Conservation (phyloP, 2,113 vertebrate genomes). For the Amblyopsis rosae region DNA sequence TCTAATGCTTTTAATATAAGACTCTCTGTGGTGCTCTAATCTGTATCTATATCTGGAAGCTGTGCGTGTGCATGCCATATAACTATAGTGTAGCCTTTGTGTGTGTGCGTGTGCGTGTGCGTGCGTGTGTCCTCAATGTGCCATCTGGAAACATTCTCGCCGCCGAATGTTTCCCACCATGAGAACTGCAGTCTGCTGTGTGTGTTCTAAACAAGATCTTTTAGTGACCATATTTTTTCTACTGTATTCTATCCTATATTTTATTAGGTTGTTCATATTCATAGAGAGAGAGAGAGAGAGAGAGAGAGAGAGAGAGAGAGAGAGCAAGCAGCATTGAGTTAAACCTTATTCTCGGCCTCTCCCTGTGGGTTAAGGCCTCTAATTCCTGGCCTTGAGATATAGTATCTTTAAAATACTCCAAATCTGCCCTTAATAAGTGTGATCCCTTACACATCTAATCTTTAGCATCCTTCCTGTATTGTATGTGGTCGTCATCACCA, state of each 20-base stretch:
- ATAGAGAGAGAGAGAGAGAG: neutral
- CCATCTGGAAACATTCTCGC: too few species aligned
- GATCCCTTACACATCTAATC: slow-evolving; percentile 35
- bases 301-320: neutral
- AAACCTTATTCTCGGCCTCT: slow-evolving; percentile 17
- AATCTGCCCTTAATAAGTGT: slow-evolving; percentile 28
- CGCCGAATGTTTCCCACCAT: too few species aligned
- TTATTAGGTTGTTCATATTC: slow-evolving; percentile 16
- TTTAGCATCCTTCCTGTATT: slow-evolving; percentile 24
- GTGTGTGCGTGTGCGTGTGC: neutral
- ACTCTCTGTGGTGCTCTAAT: too few species aligned
- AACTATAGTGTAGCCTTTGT: neutral
- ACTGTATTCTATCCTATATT: too few species aligned
- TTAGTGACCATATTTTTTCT: too few species aligned
- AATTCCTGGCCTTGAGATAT: slow-evolving; percentile 18
- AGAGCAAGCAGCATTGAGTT: neutral
- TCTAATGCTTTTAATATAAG: too few species aligned
- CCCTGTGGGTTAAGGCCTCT: slow-evolving; percentile 22
- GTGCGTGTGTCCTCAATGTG: neutral
- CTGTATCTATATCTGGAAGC: neutral
- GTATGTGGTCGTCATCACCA: neutral
- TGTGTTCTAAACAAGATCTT: neutral
- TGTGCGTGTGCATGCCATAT: neutral
- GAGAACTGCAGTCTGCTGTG: neutral
- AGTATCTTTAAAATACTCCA: slow-evolving; percentile 17